Base-by-base conservation (phyloP, 2,797 vertebrate genomes). In the Danio albolineatus region DNA sequence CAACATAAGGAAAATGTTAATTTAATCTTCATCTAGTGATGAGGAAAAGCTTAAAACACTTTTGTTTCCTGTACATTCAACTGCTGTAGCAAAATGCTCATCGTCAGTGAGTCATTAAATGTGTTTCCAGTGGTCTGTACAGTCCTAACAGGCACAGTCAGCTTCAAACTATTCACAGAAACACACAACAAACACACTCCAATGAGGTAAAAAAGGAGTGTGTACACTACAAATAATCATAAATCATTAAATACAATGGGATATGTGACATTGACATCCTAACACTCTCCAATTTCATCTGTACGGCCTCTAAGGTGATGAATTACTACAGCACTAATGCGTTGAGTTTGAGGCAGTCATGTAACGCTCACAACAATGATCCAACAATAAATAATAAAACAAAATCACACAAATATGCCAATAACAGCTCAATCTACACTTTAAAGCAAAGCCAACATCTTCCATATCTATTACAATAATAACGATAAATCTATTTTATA, bases 91-190 rank as follows among this genome's bases (percentile, higher is more conserved):
- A 71, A 64, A 64, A 64, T 48, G 51, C 21, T 64, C 16, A 43
- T 56, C 51, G 75, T 66, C 51, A 76, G 41, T 78, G 76, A 78
- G 76, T 70, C 76, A 78, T 59, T 65, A 78, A 38, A 78, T 57
- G 43, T n/a, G 46, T 49, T 12, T 69, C 43, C 28, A 56, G 6
- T 49, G 57, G 41, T 17, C 43, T 61, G 43, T 39, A 48, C 44
- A 48, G 28, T 74, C 16, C 28, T 74, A 51, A 46, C 46, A 28
- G 21, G 9, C 51, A 69, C 54, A 67, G 13, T 62, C 8, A 44
- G 62, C 21, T 56, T 64, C 14, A 65, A 56, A 44, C 10, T 5
- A 39, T 36, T 10, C n/a, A 62, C 54, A 64, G 9, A 76, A 76
- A 65, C 0, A 36, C 16, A n/a, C 9, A 60, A 38, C 54, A 16